phyloP scores from a whole-genome alignment of 2,113 vertebrate species.

The Rana temporaria region DNA sequence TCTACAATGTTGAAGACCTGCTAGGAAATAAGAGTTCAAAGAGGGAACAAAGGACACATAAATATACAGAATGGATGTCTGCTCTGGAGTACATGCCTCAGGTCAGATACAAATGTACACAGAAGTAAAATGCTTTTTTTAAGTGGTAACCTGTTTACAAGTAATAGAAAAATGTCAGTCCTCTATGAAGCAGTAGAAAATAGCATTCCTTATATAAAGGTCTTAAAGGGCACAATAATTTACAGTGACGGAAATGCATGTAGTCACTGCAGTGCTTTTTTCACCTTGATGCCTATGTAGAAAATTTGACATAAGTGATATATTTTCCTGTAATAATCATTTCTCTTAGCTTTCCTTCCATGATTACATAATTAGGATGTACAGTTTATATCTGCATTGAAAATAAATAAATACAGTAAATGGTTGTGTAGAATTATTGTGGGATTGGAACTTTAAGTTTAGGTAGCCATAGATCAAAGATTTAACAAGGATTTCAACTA shows the following conservation, averaged over 20 bases:
- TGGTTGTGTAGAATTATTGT: no score
- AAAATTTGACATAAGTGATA: no score
- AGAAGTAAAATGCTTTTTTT: slow-evolving; percentile 45
- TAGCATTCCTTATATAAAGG: not conserved
- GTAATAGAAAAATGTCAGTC: slow-evolving; percentile 21
- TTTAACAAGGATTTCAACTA: no score
- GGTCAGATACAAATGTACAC: slow-evolving; percentile 43
- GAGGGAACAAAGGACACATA: slow-evolving; percentile 49
- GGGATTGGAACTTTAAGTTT: no score
- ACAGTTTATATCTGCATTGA: no score
- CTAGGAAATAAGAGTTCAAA: slow-evolving; percentile 39
- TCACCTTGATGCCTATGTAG: no score
- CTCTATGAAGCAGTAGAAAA: slow-evolving; percentile 13
- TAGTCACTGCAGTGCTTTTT: no score
- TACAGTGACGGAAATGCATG: not conserved
- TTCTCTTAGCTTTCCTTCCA: no score
- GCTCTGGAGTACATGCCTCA: slow-evolving; percentile 42
- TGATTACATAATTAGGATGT: no score
- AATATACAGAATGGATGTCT: slow-evolving; percentile 46
- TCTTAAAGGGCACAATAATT: slow-evolving; percentile 12
- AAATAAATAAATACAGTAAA: no score
- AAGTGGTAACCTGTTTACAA: slow-evolving; percentile 42
- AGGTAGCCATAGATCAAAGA: no score
- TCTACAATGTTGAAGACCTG: not conserved
- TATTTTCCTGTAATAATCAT: no score